Evolutionary conservation across 2,888 invertebrate species (phyloP).

Genomic region (Eupithecia pulchellata): DNA sequence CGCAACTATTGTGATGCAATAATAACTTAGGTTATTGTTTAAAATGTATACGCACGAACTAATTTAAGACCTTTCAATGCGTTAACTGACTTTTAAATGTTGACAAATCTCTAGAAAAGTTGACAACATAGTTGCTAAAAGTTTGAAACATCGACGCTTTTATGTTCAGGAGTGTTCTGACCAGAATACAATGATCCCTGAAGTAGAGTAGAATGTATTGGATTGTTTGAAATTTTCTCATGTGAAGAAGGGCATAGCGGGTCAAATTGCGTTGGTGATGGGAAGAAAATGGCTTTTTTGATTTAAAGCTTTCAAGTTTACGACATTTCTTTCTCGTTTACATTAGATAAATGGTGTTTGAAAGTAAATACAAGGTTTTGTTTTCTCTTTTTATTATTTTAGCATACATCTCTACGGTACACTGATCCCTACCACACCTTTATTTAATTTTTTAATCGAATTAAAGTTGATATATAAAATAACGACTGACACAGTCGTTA

Average conservation of each 20-base stretch:
- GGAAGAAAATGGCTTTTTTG: conserved; percentile 66
- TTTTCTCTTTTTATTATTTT: too few species aligned
- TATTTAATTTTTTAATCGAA: too few species aligned
- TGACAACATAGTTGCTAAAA: conserved; percentile 79
- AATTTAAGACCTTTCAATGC: too few species aligned
- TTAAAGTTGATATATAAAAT: too few species aligned
- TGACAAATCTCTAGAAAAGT: conserved; percentile 56
- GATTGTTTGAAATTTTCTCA: conserved; percentile 37
- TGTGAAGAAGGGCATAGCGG: conserved; percentile 40
- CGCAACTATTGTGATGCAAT: too few species aligned
- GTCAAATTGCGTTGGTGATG: conserved; percentile 53
- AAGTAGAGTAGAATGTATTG: conserved; percentile 37
- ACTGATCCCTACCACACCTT: too few species aligned
- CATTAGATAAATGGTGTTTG: conserved; percentile 13
- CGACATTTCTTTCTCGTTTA: conserved; percentile 58
- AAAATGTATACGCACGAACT: too few species aligned
- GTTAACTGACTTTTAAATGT: neutral
- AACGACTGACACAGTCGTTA: too few species aligned
- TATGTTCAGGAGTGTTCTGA: conserved; percentile 63
- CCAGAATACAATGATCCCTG: conserved; percentile 57
- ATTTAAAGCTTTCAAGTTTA: conserved; percentile 75
- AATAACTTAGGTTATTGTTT: too few species aligned
- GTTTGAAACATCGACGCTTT: conserved; percentile 81
- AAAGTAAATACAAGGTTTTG: neutral
- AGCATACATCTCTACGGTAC: too few species aligned